phyloP scores from a whole-genome alignment of 2,888 invertebrate species.

The Campopleginae sp. region DNA sequence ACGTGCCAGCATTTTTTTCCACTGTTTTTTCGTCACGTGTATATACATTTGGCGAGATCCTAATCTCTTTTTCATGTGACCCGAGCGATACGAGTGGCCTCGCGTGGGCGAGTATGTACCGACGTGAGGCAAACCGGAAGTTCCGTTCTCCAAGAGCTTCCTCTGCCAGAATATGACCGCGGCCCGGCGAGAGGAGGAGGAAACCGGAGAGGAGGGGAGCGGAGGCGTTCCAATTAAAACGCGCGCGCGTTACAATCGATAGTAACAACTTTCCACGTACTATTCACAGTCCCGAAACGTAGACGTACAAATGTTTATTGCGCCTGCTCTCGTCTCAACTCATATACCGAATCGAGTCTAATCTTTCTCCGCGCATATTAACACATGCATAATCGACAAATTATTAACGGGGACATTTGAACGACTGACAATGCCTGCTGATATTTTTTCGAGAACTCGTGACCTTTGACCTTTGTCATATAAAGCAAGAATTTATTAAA shows the following conservation, averaged over 20 bases:
- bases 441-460: not conserved
- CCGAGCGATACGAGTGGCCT: slow-evolving; percentile 13
- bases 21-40: not conserved
- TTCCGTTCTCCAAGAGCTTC: slow-evolving; percentile 55
- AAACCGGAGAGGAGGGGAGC: not conserved
- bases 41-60: slow-evolving; percentile 18
- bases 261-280: slow-evolving; percentile 39
- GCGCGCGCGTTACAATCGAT: slow-evolving; percentile 58
- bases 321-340: slow-evolving; percentile 27
- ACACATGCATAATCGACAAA: slow-evolving; percentile 23
- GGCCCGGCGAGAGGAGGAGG: not conserved
- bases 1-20: slow-evolving; percentile 44
- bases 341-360: slow-evolving; percentile 52
- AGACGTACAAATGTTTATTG: slow-evolving; percentile 20
- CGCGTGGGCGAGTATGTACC: slow-evolving; percentile 12
- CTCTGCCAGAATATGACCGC: slow-evolving; percentile 6
- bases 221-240: slow-evolving; percentile 50
- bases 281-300: slow-evolving; percentile 12
- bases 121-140: slow-evolving; percentile 50
- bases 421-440: not conserved
- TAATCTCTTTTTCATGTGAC: slow-evolving; percentile 42
- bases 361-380: slow-evolving; percentile 54
- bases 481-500: not conserved
- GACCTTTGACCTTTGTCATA: not conserved
- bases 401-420: not conserved